phyloP scores from a whole-genome alignment of 1,140 invertebrate genomes.

The honey bee (Apis mellifera) region DNA sequence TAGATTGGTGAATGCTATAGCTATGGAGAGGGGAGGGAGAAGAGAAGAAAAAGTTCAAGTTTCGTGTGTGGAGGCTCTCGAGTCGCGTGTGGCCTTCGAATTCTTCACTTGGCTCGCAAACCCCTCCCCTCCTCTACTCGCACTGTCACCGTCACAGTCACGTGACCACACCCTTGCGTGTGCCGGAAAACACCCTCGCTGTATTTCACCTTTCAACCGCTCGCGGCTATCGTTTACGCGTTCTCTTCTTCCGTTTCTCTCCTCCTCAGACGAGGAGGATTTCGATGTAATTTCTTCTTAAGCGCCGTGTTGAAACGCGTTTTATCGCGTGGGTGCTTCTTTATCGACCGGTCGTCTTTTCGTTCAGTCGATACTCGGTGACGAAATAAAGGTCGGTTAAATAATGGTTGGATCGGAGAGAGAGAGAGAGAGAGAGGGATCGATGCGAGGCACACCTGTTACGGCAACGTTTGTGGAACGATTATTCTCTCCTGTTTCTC shows the following conservation, averaged over 20 bases:
- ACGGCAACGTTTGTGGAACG: not conserved
- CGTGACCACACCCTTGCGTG: conserved; percentile 57
- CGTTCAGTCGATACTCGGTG: not conserved
- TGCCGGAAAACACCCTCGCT: conserved; percentile 22
- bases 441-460: not conserved
- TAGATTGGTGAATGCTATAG: conserved; percentile 17
- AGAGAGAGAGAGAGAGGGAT: not conserved
- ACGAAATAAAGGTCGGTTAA: too few species aligned
- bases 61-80: not conserved
- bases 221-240: not conserved
- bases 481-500: too few species aligned
- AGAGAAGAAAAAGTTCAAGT: not conserved
- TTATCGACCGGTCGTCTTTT: not conserved
- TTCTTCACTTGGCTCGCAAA: conserved; percentile 49
- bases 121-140: conserved; percentile 15
- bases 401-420: too few species aligned
- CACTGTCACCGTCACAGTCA: conserved; percentile 36
- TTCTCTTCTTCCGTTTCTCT: too few species aligned
- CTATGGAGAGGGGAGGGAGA: not conserved
- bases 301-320: not conserved
- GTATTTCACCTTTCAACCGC: conserved; percentile 44
- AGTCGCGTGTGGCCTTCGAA: conserved; percentile 60
- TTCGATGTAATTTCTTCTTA: not conserved
- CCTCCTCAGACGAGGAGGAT: not conserved
- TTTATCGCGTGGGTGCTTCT: not conserved